phyloP scores from a whole-genome alignment of 2,888 invertebrate species.

The Microctonus aethiopoides region DNA sequence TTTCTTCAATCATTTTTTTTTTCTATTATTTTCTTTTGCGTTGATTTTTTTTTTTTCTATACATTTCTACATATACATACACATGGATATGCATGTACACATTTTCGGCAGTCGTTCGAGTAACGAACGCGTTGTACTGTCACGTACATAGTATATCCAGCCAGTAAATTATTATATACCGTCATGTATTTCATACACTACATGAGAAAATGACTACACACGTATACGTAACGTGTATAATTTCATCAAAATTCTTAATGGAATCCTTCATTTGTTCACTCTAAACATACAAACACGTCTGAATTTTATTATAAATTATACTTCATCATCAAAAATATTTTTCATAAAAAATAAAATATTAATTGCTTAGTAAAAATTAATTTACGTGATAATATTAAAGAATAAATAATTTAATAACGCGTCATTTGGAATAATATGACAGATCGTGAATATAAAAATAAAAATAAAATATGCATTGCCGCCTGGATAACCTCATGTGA shows the following conservation, averaged over 20 bases:
- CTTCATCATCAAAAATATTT: no score
- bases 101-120: background rate
- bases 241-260: background rate
- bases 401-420: no score
- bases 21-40: background rate
- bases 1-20: background rate
- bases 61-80: background rate
- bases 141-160: background rate
- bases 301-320: no score
- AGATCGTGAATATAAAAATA: background rate
- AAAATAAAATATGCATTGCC: background rate
- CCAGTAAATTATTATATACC: background rate
- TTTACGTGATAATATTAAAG: no score
- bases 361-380: no score
- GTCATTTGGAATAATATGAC: background rate
- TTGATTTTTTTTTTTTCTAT: conserved; percentile 2
- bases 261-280: background rate
- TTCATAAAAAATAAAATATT: no score
- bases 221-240: background rate
- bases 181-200: background rate
- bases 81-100: background rate
- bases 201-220: background rate
- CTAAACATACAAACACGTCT: no score
- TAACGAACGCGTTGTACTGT: background rate
- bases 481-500: background rate